Percentiles rank a stretch among this genome's conserved stretches.
These are phyloP conservation scores for Salmo trutta DNA, from an alignment of 2,797 vertebrate species.

Conservation along the genomic window DNA sequence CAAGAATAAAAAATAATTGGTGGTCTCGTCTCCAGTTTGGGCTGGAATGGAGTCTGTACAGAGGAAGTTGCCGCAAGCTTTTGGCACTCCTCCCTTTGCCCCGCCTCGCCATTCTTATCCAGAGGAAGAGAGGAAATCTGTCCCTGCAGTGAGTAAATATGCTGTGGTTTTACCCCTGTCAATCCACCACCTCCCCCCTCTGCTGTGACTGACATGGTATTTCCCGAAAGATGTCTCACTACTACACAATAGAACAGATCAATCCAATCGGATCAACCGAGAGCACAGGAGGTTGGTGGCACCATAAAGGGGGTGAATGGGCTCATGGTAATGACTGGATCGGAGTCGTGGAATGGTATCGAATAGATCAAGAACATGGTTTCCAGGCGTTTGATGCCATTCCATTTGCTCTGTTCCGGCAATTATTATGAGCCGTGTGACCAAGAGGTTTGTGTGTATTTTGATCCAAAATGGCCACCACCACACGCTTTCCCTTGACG, in stretches of 20 bases:
- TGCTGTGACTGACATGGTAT: constrained; percentile 27
- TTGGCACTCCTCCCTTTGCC: constrained; percentile 34
- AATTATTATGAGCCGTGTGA: neutral
- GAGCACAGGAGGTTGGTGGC: constrained; percentile 20
- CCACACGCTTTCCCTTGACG: neutral
- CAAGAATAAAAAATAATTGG: constrained; percentile 72
- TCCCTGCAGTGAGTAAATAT: constrained; percentile 36
- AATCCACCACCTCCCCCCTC: constrained; percentile 33
- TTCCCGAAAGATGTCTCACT: constrained; percentile 25
- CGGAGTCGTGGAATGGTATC: no score
- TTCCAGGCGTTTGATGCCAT: no score
- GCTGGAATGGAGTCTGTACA: constrained; percentile 55
- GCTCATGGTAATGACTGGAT: no score
- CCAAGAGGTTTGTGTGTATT: constrained; percentile 17
- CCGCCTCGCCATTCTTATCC: constrained; percentile 34
- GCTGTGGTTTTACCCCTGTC: constrained; percentile 51
- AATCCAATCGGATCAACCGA: neutral
- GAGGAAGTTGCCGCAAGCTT: constrained; percentile 47
- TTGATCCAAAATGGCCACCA: constrained; percentile 24
- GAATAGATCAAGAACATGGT: no score
- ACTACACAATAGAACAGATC: constrained; percentile 11
- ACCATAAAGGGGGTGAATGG: no score
- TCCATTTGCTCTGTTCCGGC: no score
- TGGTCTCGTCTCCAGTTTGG: constrained; percentile 59
- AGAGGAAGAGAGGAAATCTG: constrained; percentile 47